phyloP scores from a whole-genome alignment of 2,888 invertebrate species.

The Drosophila picticornis region DNA sequence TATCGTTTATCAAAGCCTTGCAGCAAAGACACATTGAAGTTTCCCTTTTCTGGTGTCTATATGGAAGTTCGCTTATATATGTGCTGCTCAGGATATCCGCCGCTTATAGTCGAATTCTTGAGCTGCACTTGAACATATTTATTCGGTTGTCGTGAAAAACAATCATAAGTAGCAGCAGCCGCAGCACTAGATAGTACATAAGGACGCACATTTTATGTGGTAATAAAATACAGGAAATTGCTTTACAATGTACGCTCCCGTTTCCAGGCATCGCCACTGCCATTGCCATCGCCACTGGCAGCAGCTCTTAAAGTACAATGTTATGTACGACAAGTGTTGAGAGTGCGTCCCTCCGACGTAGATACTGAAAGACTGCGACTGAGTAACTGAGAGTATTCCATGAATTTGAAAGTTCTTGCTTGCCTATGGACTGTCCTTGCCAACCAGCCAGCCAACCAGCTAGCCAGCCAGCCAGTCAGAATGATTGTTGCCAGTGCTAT shows the following conservation, averaged over 20 bases:
- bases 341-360: constrained; percentile 31
- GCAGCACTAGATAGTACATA: constrained; percentile 21
- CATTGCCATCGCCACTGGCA: constrained; percentile 39
- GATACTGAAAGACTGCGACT: constrained; percentile 11
- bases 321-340: constrained; percentile 71
- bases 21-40: neutral
- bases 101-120: constrained; percentile 42
- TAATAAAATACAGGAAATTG: constrained; percentile 76
- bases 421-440: constrained; percentile 52
- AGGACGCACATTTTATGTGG: constrained; percentile 63
- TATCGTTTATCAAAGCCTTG: neutral
- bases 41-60: neutral
- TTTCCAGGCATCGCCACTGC: constrained; percentile 28
- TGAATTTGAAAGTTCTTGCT: constrained; percentile 61
- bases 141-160: constrained; percentile 45
- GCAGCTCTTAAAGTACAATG: constrained; percentile 67
- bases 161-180: constrained; percentile 45
- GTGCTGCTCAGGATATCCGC: constrained; percentile 42
- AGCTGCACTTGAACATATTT: constrained; percentile 38
- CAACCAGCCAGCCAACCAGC: constrained; percentile 34
- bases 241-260: constrained; percentile 70
- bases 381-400: constrained; percentile 42
- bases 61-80: neutral
- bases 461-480: constrained; percentile 32
- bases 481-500: constrained; percentile 46